These are phyloP conservation scores for Novumbra hubbsi DNA, from an alignment of 2,797 vertebrate genomes.

Conservation along the genomic window DNA sequence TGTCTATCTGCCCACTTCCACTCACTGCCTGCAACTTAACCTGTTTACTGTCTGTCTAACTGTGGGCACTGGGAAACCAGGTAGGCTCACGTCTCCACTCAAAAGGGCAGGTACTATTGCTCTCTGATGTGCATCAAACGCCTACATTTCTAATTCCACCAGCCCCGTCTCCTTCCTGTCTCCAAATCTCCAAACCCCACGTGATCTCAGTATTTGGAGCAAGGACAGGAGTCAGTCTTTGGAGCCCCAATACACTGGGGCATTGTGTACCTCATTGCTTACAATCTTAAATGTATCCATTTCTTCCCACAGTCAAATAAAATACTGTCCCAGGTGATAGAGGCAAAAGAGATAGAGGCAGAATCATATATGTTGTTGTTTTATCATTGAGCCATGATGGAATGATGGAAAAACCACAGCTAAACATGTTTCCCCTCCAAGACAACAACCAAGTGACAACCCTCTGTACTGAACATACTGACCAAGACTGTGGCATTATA, in stretches of 20 bases:
- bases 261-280: neutral
- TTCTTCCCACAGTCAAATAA: neutral
- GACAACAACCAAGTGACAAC: neutral
- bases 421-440: neutral
- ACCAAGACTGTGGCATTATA: no score
- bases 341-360: neutral
- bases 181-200: neutral
- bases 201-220: neutral
- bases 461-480: neutral
- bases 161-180: neutral
- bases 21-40: no score
- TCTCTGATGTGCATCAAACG: neutral
- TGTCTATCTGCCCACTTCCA: constrained; percentile 14
- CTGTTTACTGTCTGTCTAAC: neutral
- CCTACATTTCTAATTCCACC: neutral
- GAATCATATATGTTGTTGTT: constrained; percentile 20
- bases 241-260: neutral
- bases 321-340: neutral
- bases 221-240: neutral
- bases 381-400: constrained; percentile 20
- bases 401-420: constrained; percentile 3
- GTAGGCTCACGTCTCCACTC: constrained; percentile 15
- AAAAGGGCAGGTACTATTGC: neutral
- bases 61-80: constrained; percentile 13
- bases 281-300: neutral